Base-by-base conservation (phyloP, 2,797 vertebrate species). In the Pantherophis vulpinus region DNA sequence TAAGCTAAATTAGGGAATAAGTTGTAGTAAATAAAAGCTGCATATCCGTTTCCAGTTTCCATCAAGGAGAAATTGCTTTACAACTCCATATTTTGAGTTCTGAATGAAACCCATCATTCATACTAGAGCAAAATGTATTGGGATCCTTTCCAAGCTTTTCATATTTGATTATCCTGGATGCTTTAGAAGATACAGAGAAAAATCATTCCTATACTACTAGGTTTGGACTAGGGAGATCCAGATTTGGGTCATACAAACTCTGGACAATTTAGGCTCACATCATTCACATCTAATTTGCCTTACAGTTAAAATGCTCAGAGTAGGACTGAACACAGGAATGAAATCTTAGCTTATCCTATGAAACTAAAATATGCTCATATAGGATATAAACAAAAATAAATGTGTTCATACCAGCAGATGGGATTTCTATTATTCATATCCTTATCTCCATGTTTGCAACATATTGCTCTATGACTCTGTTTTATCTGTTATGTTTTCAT, bases 401-500 rank as follows among this genome's bases (percentile, higher is more conserved):
- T 32, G 66, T 87, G 79, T 66, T 87, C 55, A 14, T 90, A 87
- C n/a, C 92, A 32, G 4, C 51, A 87, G 89, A 90, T 91, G 10
- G 51, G 23, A 59, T 70, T 87, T 90, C 60, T 70, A 59, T 90
- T 90, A 58, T 90, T 90, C 32, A 51, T 70, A 87, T 90, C 83
- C 60, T 54, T 58, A 14, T 58, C 60, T 93, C 83, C 54, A 47
- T 42, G 29, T 8, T 42, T 32, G 37, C 79, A 90, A 58, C 79
- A 58, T 54, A 70, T 90, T 47, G 29, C 79, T 55, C 51, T 66
- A 23, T 87, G 74, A n/a, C 60, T 70, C 32, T 32, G 25, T 70
- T 93, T 91, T 66, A 23, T 89, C 23, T 86, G 42, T 66, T 92
- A 61, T 54, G 37, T 89, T 90, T 86, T 91, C 55, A 25, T 66